Conservation (phyloP, 2,888 invertebrate genomes). For the Chamaedrilus cognettii region DNA sequence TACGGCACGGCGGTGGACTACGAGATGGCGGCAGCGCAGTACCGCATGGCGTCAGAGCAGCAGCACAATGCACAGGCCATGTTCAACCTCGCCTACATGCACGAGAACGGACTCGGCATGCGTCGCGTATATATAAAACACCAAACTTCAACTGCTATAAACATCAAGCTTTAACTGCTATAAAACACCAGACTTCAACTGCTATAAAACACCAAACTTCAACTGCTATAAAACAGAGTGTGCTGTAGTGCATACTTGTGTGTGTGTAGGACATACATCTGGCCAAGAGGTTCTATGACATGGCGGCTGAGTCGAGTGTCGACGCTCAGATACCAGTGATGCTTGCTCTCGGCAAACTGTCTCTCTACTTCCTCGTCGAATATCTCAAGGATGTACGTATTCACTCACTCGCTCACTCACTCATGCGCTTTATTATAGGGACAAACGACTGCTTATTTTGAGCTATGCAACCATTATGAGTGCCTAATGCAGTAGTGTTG, state of each 20-base stretch:
- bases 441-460: too few relatives aligned
- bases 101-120: conserved; percentile 95
- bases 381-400: conserved; percentile 71
- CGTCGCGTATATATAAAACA: too few relatives aligned
- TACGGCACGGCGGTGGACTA: conserved; percentile 89
- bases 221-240: too few relatives aligned
- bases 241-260: neutral
- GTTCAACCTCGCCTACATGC: conserved; percentile 99
- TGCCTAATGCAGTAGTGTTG: too few relatives aligned
- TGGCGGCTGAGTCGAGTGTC: conserved; percentile 87
- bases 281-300: conserved; percentile 96
- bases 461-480: too few relatives aligned
- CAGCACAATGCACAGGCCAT: conserved; percentile 97
- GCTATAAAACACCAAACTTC: too few relatives aligned
- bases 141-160: too few relatives aligned
- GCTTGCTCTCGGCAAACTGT: conserved; percentile 83
- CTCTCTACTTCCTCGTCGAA: conserved; percentile 74
- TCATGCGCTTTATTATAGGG: neutral
- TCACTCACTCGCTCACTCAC: conserved; percentile 28
- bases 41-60: conserved; percentile 85
- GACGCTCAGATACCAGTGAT: conserved; percentile 95
- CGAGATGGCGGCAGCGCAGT: conserved; percentile 90
- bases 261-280: conserved; percentile 76
- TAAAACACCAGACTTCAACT: too few relatives aligned
- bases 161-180: too few relatives aligned